Percentiles rank a stretch among this genome's conserved stretches.
Conservation (phyloP, 2,113 vertebrate species). For the Bubalus kerabau region DNA sequence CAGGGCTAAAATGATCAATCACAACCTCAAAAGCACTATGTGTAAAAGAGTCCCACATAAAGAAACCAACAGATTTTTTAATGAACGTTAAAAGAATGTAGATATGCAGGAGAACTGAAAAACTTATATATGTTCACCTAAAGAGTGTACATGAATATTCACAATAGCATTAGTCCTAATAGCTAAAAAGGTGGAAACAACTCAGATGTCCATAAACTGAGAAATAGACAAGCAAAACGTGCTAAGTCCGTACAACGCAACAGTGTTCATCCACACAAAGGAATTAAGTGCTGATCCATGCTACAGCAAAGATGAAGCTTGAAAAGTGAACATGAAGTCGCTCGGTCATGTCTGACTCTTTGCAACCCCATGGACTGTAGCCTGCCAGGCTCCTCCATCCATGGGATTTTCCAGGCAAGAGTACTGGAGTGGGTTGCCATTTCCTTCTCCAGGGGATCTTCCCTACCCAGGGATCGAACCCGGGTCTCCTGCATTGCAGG, state of each 20-base stretch:
- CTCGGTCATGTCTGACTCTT: background rate
- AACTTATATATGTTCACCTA: background rate
- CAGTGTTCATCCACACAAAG: background rate
- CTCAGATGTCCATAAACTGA: background rate
- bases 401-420: background rate
- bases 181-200: background rate
- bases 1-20: background rate
- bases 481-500: background rate
- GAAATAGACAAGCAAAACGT: background rate
- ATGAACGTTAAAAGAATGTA: background rate
- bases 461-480: background rate
- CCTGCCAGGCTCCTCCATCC: background rate
- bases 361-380: background rate
- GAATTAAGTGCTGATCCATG: background rate
- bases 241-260: background rate
- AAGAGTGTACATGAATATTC: background rate
- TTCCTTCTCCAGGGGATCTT: background rate
- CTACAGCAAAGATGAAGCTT: background rate
- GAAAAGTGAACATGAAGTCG: background rate
- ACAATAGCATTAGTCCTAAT: background rate
- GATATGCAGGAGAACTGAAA: background rate
- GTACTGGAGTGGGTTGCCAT: background rate
- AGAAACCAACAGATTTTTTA: background rate
- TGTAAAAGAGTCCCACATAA: background rate
- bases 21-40: background rate